Conservation (phyloP, 2,113 vertebrate genomes). For the Bubo scandiacus region DNA sequence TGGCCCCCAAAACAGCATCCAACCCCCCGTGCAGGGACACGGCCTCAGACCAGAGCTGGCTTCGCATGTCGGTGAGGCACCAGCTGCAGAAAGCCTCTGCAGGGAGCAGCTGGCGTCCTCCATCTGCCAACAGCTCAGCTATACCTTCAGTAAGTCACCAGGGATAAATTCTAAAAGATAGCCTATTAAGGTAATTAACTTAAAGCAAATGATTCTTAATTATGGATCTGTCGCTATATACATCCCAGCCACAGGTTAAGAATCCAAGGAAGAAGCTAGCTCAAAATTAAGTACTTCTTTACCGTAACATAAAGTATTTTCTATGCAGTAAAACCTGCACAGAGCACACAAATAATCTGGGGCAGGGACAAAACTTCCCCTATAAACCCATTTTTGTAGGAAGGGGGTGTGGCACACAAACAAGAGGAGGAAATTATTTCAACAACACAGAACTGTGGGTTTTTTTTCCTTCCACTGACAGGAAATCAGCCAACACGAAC, state of each 20-base stretch:
- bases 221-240: not conserved
- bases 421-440: not conserved
- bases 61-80: not conserved
- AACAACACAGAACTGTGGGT: not conserved
- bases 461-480: not conserved
- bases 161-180: not conserved
- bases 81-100: not conserved
- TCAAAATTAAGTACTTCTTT: not conserved
- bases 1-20: not conserved
- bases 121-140: not conserved
- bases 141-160: not conserved
- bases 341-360: not conserved
- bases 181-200: constrained; percentile 49
- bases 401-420: not conserved
- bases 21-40: not conserved
- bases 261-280: not conserved
- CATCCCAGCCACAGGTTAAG: not conserved
- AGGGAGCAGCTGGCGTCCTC: not conserved
- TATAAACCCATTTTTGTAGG: not conserved
- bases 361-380: not conserved
- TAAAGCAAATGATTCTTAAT: constrained; percentile 20
- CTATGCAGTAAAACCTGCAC: not conserved
- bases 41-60: rapidly evolving
- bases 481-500: not conserved
- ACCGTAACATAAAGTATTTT: not conserved